A percentile compares a stretch with the other conserved stretches of the same genome.
Conservation (phyloP, 2,797 vertebrate species). For the Sandelia bainsii region DNA sequence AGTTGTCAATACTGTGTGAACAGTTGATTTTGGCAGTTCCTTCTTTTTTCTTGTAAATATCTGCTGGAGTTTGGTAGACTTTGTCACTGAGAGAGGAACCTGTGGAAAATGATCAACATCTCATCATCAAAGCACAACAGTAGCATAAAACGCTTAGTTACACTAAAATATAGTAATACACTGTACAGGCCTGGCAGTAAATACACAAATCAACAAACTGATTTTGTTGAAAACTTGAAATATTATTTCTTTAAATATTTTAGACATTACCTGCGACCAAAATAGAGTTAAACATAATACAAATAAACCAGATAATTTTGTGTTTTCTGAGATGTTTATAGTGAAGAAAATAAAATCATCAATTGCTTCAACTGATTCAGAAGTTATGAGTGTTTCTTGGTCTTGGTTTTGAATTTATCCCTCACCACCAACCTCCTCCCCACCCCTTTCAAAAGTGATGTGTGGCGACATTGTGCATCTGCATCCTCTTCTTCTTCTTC, state of each 20-base stretch:
- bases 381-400: background rate
- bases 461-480: background rate
- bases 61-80: conserved; percentile 51
- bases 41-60: background rate
- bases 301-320: background rate
- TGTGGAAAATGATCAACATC: background rate
- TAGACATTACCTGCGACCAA: conserved; percentile 34
- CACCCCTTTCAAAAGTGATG: background rate
- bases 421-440: background rate
- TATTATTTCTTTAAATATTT: too few relatives aligned
- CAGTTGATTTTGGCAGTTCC: conserved; percentile 42
- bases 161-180: too few relatives aligned
- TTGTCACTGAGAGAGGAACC: conserved; percentile 35
- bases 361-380: background rate
- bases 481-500: background rate
- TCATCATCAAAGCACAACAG: too few relatives aligned
- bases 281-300: conserved; percentile 4
- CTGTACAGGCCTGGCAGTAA: too few relatives aligned
- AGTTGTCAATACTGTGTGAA: conserved; percentile 34
- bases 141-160: too few relatives aligned
- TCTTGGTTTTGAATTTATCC: background rate
- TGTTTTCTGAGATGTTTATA: background rate
- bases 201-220: background rate
- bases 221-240: background rate
- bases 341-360: background rate